Base-by-base conservation (phyloP, 1,140 invertebrate genomes). In the Drosophila baimaii region DNA sequence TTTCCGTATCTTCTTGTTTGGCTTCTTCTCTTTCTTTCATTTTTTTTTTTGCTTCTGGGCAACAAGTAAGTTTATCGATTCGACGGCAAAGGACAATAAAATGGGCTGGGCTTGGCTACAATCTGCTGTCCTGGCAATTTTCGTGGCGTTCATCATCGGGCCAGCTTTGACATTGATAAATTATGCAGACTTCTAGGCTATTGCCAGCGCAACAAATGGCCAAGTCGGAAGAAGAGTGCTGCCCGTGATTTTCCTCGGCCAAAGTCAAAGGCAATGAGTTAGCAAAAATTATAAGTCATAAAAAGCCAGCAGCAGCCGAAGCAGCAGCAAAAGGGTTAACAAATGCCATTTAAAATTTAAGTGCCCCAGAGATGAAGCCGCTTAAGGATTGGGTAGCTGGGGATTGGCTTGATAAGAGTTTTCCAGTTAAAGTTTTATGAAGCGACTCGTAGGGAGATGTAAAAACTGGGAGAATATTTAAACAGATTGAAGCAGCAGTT, bases 211-310 rank as follows among this genome's bases (percentile, higher is more conserved):
- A 88, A 86, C 82, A 86, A 83, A 86, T 85, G 81, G 72, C 54
- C 57, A 61, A 54, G 46, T 54, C 35, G 44, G 44, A 23, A 66
- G 29, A 66, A 66, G 29, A 66, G 64, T 49, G 33, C 21, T 62
- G 61, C 70, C 52, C 37, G 29, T 29, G 41, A 79, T 66, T 83
- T 41, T 56, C 47, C 35, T 57, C 52, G 61, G 61, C 56, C 56
- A 8, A 64, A 80, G 66, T 77, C 37, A 55, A 66, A 77, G 71
- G 66, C 83, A 88, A 88, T 88, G 83, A 88, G 84, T 88, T 71
- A 84, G 79, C 84, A 89, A 77, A 88, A 88, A 89, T 88, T 88
- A 88, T 89, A 68, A 83, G 83, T 83, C 76, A 88, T 88, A 80
- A 86, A 85, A 86, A 74, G 68, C 64, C 54, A 25, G 46, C 25